Evolutionary conservation across 2,888 invertebrate genomes (phyloP).

Genomic region (Syritta pipiens): DNA sequence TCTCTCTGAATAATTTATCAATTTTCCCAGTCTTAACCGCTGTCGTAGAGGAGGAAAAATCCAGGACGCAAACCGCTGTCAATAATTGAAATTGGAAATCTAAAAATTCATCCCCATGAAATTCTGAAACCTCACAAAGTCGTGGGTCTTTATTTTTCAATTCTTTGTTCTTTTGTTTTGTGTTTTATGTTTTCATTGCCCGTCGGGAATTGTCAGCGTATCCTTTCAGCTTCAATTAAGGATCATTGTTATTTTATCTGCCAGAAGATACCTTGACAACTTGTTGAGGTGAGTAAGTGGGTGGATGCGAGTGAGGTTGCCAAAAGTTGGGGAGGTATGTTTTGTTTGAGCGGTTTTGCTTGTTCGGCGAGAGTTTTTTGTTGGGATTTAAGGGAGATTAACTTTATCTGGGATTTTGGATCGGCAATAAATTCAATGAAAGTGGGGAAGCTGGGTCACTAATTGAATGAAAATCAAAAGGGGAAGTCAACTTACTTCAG

Average conservation of each 20-base stretch:
- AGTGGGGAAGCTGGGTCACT: no score
- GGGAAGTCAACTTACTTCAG: no score
- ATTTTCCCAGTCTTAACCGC: constrained; percentile 9
- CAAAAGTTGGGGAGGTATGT: constrained; percentile 21
- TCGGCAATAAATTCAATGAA: no score
- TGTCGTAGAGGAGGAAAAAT: neutral
- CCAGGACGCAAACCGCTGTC: constrained; percentile 6
- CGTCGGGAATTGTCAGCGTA: constrained; percentile 34
- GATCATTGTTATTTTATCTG: constrained; percentile 35
- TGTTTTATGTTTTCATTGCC: constrained; percentile 29
- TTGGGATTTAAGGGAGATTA: no score
- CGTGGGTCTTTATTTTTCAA: no score
- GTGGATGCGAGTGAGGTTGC: no score
- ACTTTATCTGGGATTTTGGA: no score
- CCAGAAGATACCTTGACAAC: constrained; percentile 49
- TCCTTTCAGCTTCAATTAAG: constrained; percentile 46
- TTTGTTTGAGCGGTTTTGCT: constrained; percentile 1
- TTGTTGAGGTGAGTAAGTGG: constrained; percentile 60
- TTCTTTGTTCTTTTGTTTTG: constrained; percentile 19
- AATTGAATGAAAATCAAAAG: no score
- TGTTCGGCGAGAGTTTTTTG: no score
- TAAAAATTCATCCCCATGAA: constrained; percentile 29
- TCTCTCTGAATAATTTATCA: constrained; percentile 58
- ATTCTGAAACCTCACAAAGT: no score
- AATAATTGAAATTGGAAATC: constrained; percentile 60